Evolutionary conservation across 2,113 vertebrate genomes (phyloP).

Genomic region (Alaudala cheleensis): DNA sequence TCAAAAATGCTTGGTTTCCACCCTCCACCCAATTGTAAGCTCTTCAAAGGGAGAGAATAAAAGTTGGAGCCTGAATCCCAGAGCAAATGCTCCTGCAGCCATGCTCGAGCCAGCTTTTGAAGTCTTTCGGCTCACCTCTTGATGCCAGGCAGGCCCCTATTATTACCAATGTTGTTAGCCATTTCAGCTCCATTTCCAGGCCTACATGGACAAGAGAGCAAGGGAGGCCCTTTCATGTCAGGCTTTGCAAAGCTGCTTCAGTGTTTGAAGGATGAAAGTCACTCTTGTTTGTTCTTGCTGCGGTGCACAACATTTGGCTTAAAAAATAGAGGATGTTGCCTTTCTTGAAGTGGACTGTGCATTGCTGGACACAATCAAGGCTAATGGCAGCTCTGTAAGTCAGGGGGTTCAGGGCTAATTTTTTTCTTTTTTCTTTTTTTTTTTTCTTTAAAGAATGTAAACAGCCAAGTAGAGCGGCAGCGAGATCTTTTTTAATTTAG

Average conservation of each 20-base stretch:
- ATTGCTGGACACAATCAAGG: slow-evolving; percentile 15
- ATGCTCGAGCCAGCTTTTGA: slow-evolving; percentile 84
- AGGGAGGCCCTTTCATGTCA: slow-evolving; percentile 86
- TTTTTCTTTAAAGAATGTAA: slow-evolving; percentile 30
- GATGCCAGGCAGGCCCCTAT: slow-evolving; percentile 87
- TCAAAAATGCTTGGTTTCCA: slow-evolving; percentile 82
- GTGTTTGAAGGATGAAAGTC: slow-evolving; percentile 71
- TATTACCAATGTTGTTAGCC: slow-evolving; percentile 86
- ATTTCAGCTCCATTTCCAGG: slow-evolving; percentile 83
- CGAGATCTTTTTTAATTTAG: slow-evolving; percentile 41
- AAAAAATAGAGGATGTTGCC: slow-evolving; percentile 53
- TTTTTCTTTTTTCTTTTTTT: not conserved
- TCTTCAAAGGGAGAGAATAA: slow-evolving; percentile 98
- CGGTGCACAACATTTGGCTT: slow-evolving; percentile 52
- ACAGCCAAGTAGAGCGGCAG: not conserved
- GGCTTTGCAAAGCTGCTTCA: slow-evolving; percentile 68
- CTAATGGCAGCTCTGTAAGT: slow-evolving; percentile 38
- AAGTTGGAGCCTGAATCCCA: slow-evolving; percentile 76
- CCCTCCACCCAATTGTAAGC: slow-evolving; percentile 84
- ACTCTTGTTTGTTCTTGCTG: slow-evolving; percentile 56
- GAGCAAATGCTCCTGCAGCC: slow-evolving; percentile 66
- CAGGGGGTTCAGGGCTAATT: not conserved
- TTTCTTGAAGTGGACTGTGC: slow-evolving; percentile 52
- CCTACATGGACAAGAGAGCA: slow-evolving; percentile 77
- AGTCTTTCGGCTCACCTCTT: slow-evolving; percentile 85